Evolutionary conservation across 2,797 vertebrate species (phyloP).

Genomic region (Ceryle rudis): DNA sequence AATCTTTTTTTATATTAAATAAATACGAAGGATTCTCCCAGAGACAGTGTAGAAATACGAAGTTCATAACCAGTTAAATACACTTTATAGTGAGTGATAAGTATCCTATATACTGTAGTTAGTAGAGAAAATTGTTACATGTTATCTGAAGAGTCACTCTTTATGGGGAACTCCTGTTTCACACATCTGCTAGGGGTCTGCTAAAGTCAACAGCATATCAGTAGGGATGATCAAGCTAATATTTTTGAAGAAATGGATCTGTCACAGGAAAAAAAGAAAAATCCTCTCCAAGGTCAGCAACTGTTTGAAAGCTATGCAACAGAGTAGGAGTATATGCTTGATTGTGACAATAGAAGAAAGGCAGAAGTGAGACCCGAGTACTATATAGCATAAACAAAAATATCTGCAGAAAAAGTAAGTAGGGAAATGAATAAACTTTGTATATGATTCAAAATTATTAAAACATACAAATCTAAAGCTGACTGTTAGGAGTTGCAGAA

Average conservation of each 20-base stretch:
- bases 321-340: not conserved
- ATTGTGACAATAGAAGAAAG: not conserved
- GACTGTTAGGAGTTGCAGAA: not conserved
- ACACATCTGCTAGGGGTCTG: not conserved
- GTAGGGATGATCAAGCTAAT: not conserved
- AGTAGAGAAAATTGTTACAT: not conserved
- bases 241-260: slow-evolving; percentile 3
- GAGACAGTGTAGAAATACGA: not conserved
- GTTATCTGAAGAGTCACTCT: not conserved
- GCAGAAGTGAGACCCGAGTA: not conserved
- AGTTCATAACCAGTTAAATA: not conserved
- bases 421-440: not conserved
- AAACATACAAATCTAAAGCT: not conserved
- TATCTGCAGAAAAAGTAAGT: not conserved
- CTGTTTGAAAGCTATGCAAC: not conserved
- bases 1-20: not conserved
- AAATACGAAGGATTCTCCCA: not conserved
- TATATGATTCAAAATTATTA: not conserved
- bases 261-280: not conserved
- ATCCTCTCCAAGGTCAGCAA: not conserved
- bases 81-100: not conserved
- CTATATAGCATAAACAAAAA: not conserved
- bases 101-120: not conserved
- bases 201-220: not conserved
- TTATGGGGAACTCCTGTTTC: not conserved